Evolutionary conservation across 2,113 vertebrate genomes (phyloP).

Genomic region (Circaetus cinerascens): DNA sequence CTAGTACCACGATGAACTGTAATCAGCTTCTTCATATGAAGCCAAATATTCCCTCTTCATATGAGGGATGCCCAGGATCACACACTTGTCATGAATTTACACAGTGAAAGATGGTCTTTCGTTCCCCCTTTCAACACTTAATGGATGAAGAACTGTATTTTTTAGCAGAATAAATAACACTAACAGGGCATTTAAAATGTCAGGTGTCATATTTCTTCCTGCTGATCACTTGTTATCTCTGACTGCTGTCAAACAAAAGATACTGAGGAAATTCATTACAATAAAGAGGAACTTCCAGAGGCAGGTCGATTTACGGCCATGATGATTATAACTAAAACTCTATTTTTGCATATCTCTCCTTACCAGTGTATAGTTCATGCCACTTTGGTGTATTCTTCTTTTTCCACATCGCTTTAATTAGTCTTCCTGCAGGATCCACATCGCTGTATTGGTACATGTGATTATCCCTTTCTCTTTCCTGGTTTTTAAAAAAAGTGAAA

Average conservation of each 20-base stretch:
- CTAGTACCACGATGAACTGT: background rate
- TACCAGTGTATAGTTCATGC: background rate
- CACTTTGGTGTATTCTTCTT: background rate
- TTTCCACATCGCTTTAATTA: background rate
- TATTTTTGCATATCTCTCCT: background rate
- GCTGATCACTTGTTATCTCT: background rate
- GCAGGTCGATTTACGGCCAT: background rate
- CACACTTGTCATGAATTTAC: background rate
- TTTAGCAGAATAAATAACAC: constrained; percentile 22
- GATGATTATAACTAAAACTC: background rate
- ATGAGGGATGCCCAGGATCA: background rate
- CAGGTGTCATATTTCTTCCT: background rate
- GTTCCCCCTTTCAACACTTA: background rate
- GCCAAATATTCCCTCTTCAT: background rate
- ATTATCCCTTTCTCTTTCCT: background rate
- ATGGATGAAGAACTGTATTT: background rate
- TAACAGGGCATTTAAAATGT: constrained; percentile 3
- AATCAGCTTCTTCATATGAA: background rate
- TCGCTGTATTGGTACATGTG: background rate
- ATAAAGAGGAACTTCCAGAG: background rate
- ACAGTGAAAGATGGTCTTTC: background rate
- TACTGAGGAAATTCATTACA: background rate
- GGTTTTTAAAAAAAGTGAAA: background rate
- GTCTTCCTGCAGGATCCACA: background rate
- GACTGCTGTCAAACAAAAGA: constrained; percentile 19